phyloP scores from a whole-genome alignment of 2,113 vertebrate genomes.

The Donacobius atricapilla region DNA sequence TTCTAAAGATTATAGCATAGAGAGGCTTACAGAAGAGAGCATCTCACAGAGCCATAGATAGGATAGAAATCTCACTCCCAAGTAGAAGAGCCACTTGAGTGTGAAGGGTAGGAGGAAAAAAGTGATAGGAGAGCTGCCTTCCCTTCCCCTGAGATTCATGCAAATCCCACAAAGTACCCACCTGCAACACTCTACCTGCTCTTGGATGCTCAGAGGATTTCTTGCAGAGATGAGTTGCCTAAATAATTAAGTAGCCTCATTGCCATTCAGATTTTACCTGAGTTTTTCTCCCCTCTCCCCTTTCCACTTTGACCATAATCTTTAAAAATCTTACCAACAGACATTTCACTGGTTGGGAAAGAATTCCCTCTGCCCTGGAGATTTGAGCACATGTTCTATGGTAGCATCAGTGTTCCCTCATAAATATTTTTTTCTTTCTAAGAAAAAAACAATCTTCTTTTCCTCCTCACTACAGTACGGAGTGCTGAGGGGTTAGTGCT shows the following conservation, averaged over 20 bases:
- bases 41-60: not conserved
- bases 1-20: not conserved
- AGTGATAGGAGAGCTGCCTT: not conserved
- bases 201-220: conserved; percentile 48
- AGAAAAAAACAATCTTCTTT: not conserved
- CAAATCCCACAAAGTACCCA: conserved; percentile 50
- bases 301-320: conserved; percentile 39
- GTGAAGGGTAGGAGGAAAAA: not conserved
- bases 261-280: conserved; percentile 20
- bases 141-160: not conserved
- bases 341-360: conserved; percentile 38
- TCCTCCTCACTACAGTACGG: not conserved
- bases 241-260: conserved; percentile 71
- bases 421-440: not conserved
- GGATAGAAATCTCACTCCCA: not conserved
- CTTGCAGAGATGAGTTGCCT: conserved; percentile 65
- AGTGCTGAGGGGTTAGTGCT: not conserved
- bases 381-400: not conserved
- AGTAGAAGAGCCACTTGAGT: not conserved
- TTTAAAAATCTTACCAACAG: conserved; percentile 34
- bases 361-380: not conserved
- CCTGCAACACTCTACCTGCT: conserved; percentile 29
- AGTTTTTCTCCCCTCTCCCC: not conserved
- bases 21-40: not conserved
- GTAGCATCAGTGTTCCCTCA: not conserved